A percentile compares a stretch with the other conserved stretches of the same genome.
phyloP scores from a whole-genome alignment of 2,888 invertebrate species.

The Cancer borealis region DNA sequence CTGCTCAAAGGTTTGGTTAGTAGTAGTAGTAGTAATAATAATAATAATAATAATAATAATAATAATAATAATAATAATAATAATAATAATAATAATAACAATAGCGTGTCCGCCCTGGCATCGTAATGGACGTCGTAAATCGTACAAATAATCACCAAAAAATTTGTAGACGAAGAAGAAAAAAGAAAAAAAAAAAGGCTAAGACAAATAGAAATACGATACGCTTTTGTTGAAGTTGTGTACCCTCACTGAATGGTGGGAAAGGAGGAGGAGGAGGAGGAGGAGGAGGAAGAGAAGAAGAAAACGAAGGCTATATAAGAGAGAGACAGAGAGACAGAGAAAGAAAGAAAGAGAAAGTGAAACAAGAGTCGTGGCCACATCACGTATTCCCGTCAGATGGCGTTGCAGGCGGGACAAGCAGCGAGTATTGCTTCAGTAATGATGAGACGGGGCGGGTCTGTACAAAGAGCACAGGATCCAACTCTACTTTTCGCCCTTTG shows the following conservation, averaged over 20 bases:
- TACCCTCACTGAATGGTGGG: not conserved
- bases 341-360: not conserved
- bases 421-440: slow-evolving; percentile 28
- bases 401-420: not conserved
- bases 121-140: not conserved
- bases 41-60: not conserved
- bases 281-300: not conserved
- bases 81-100: not conserved
- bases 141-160: not conserved
- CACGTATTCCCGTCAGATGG: not conserved
- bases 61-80: not conserved
- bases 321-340: not conserved
- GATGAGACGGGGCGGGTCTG: not conserved
- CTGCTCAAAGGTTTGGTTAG: not conserved
- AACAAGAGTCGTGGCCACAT: not conserved
- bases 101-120: not conserved
- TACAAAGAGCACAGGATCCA: slow-evolving; percentile 40
- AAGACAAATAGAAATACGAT: not conserved
- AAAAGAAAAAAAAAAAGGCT: not conserved
- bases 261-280: not conserved
- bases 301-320: not conserved
- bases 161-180: not conserved
- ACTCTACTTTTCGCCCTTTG: slow-evolving; percentile 53
- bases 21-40: not conserved
- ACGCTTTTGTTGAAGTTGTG: not conserved